phyloP scores from a whole-genome alignment of 2,888 invertebrate genomes.

The Ariolimax columbianus region DNA sequence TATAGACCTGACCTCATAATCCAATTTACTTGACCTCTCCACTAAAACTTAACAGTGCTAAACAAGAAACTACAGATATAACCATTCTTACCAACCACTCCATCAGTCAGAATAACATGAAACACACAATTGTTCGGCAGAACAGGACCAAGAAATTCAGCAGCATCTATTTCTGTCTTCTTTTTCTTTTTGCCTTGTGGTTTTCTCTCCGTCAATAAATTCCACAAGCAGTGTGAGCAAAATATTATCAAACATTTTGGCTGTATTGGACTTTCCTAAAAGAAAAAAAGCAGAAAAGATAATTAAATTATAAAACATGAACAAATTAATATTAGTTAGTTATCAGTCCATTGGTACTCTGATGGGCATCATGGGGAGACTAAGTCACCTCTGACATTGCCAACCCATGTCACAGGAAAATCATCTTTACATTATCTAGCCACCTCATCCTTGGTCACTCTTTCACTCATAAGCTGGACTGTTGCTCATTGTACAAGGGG shows the following conservation, averaged over 20 bases:
- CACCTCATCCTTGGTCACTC: too few relatives aligned
- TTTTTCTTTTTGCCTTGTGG: neutral
- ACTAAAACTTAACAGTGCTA: neutral
- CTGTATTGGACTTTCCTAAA: constrained; percentile 61
- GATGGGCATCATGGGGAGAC: too few relatives aligned
- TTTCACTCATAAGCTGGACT: too few relatives aligned
- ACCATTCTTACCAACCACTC: constrained; percentile 61
- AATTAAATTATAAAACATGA: too few relatives aligned
- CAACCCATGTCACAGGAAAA: too few relatives aligned
- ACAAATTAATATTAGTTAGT: too few relatives aligned
- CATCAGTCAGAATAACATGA: constrained; percentile 58
- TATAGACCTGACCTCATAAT: too few relatives aligned
- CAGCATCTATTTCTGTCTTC: constrained; percentile 42
- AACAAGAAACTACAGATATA: neutral
- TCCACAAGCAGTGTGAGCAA: constrained; percentile 54
- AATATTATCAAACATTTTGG: constrained; percentile 60
- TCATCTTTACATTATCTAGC: too few relatives aligned
- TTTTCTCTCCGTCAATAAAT: constrained; percentile 22
- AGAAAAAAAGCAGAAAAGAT: neutral
- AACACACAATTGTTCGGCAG: constrained; percentile 60
- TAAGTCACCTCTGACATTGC: too few relatives aligned
- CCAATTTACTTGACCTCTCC: too few relatives aligned
- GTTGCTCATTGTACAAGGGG: too few relatives aligned
- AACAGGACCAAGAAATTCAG: constrained; percentile 51
- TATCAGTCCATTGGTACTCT: too few relatives aligned